Conservation (phyloP, 35 echinoderm and acorn worm genomes). For the Heliocidaris erythrogramma region DNA sequence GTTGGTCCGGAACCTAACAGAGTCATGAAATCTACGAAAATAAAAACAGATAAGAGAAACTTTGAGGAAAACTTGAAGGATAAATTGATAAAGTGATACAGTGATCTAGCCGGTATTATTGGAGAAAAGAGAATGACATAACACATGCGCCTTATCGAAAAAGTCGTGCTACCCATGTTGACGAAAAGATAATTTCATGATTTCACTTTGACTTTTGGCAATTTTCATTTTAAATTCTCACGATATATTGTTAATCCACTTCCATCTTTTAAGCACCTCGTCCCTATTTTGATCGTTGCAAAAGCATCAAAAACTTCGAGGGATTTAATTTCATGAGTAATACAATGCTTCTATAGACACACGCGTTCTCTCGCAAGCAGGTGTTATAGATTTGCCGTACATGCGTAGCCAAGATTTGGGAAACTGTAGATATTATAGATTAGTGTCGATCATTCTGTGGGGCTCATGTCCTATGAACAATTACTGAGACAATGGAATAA, state of each 20-base stretch:
- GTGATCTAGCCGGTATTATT: background rate
- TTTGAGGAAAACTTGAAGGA: background rate
- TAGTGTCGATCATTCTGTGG: background rate
- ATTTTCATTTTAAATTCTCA: background rate
- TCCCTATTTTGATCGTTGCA: too few relatives aligned
- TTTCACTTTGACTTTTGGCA: background rate
- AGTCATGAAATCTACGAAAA: conserved; percentile 20
- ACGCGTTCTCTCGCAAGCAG: background rate
- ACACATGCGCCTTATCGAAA: background rate
- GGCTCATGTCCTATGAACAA: background rate
- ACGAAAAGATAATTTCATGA: background rate
- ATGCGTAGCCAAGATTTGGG: background rate
- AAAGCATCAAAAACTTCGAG: background rate
- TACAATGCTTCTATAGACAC: background rate
- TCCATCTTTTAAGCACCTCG: background rate
- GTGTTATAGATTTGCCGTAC: background rate
- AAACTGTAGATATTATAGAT: background rate
- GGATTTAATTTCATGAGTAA: background rate
- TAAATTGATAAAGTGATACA: too few relatives aligned
- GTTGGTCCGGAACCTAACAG: conserved; percentile 12
- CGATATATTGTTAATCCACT: background rate
- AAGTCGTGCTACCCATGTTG: background rate
- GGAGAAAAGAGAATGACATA: background rate
- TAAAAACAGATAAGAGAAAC: background rate
- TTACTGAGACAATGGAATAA: background rate